Base-by-base conservation (phyloP, 2,888 invertebrate genomes). In the Heliconius ismenius region DNA sequence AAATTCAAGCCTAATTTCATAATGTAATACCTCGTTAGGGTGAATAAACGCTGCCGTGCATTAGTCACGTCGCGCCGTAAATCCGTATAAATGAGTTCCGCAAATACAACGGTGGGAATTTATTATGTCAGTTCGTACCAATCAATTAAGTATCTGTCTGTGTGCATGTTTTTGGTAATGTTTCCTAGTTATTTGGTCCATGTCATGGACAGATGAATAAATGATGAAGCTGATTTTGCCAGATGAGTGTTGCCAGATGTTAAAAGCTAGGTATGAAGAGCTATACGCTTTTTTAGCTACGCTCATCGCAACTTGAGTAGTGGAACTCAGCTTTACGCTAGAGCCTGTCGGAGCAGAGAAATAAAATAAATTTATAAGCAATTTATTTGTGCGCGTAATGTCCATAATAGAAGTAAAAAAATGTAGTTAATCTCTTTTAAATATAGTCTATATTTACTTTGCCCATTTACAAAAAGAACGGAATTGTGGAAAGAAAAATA, bases 121-220 rank as follows among this genome's bases (percentile, higher is more conserved):
- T 73, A 76, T 73, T 67, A 21, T 26, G 24, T 74, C 74, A 75
- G 69, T 76, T 64, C 74, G 74, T 75, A 73, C 73, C 73, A 78
- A 79, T 78, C 76, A 79, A 78, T 80, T 77, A 49, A 18, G 69
- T 74, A 74, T 74, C 74, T 64, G 32, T 76, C 67, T 62, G 64
- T 62, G 24, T 32, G 28, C 21, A 65, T n/a, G 67, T 39, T 63
- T 69, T 60, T 54, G 49, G 62, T 75, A 39, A 39, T 43, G n/a
- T 69, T 43, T 21, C 24, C 26, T 26, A 26, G 49, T 54, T n/a
- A 11, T 36, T 63, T 63, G 18, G 32, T 10, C 21, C 21, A 21
- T 21, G 4, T 32, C 32, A 32, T 32, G 26, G 15, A 15, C 2
- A 11, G 24, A 15, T 7, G 24, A 18, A 11, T 15, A 2, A 63